phyloP scores from a whole-genome alignment of 1,140 invertebrate species.

The Trissolcus basalis region DNA sequence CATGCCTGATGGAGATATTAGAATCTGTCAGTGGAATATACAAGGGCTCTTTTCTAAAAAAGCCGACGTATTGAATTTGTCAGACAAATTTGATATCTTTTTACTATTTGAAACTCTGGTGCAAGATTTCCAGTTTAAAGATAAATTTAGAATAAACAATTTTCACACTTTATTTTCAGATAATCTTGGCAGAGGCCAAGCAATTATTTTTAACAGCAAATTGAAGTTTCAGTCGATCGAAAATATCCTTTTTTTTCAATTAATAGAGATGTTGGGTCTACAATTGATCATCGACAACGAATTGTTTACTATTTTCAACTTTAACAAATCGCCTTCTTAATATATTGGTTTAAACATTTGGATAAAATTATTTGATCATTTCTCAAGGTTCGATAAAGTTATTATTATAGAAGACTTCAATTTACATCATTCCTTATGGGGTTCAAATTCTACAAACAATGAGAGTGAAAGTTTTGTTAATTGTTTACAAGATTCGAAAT shows the following conservation, averaged over 20 bases:
- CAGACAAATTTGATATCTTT: not conserved
- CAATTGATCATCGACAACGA: not conserved
- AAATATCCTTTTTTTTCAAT: too few species aligned
- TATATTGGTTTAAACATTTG: not conserved
- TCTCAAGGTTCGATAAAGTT: not conserved
- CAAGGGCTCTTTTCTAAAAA: not conserved
- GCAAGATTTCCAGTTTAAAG: not conserved
- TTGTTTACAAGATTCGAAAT: not conserved
- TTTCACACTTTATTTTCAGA: not conserved
- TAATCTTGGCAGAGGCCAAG: too few species aligned
- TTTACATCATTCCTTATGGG: slow-evolving; percentile 8
- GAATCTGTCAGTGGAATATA: slow-evolving; percentile 2
- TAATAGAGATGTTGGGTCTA: slow-evolving; percentile 7
- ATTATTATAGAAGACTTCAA: slow-evolving; percentile 18
- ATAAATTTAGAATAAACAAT: not conserved
- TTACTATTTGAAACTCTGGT: not conserved
- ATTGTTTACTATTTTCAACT: slow-evolving; percentile 1
- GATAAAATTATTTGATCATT: slow-evolving; percentile 1
- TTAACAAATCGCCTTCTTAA: slow-evolving; percentile 3
- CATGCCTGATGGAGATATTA: too few species aligned
- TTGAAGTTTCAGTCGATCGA: too few species aligned
- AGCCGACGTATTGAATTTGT: not conserved
- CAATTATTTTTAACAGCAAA: too few species aligned
- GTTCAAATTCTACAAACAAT: not conserved
- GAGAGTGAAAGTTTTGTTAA: not conserved